A percentile compares a stretch with the other conserved stretches of the same genome.
Evolutionary conservation across 2,113 vertebrate genomes (phyloP).

Genomic region (Chauna torquata): DNA sequence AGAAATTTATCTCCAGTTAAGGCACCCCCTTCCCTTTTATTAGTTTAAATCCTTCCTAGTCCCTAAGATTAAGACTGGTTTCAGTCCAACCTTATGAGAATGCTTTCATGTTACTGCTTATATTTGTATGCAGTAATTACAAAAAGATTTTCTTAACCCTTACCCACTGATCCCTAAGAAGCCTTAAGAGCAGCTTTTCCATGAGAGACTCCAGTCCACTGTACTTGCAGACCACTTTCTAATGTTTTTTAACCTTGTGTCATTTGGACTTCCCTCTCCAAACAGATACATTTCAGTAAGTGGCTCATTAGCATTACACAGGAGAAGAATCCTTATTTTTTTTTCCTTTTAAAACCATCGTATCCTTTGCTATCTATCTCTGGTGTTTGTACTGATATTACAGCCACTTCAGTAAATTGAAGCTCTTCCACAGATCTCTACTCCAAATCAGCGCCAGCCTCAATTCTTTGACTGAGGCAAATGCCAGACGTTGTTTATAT

Average conservation of each 20-base stretch:
- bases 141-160: constrained; percentile 46
- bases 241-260: constrained; percentile 68
- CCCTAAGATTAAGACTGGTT: neutral
- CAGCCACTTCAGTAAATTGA: constrained; percentile 71
- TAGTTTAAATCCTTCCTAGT: neutral
- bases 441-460: constrained; percentile 69
- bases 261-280: constrained; percentile 68
- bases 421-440: constrained; percentile 70
- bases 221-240: constrained; percentile 56
- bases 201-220: constrained; percentile 48
- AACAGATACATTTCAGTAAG: constrained; percentile 76
- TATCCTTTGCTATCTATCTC: constrained; percentile 67
- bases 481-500: constrained; percentile 82
- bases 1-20: neutral
- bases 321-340: constrained; percentile 52
- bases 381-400: constrained; percentile 76
- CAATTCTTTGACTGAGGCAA: constrained; percentile 62
- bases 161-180: constrained; percentile 51
- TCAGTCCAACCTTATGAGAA: constrained; percentile 8
- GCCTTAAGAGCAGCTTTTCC: constrained; percentile 23
- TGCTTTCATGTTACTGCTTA: neutral
- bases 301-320: constrained; percentile 76
- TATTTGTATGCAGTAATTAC: constrained; percentile 9
- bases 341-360: constrained; percentile 35
- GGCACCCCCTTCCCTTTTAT: neutral